Evolutionary conservation across 1,140 invertebrate genomes (phyloP), one percentile per base, ranked within the genome.

Genomic region (Charaxes varanes): DNA sequence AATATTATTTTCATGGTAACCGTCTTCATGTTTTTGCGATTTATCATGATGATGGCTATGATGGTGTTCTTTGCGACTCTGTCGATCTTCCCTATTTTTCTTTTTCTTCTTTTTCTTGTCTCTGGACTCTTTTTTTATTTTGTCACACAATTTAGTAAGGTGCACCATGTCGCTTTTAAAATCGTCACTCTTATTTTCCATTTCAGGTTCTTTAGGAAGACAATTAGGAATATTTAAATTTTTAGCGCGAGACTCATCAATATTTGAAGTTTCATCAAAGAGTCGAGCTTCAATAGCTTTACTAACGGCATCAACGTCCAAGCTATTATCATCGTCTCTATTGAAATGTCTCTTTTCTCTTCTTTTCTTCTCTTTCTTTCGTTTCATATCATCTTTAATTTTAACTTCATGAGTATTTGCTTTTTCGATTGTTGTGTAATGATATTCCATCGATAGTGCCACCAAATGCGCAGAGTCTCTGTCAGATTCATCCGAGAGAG

Each of bases 61-160:
- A 45, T 91, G 88, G 57, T 91, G 88, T 18, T 90, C 87, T 57
- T 88, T 88, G n/a, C 89, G 84, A 49, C 84, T 87, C 34, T 89
- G 88, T 53, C 89, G 87, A 40, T 94, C 92, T 56, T 94, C 93
- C 60, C 91, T 93, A 11, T 88, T 92, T 55, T 90, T 92, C 60
- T 94, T 94, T 31, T 93, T 88, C 58, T 94, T 94, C 72, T 94
- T 94, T 63, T 92, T 93, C 64, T 91, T 93, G 48, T 93, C 91
- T 54, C 90, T 90, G 10, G 85, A 79, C 43, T 92, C 91, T 60
- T 88, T 90, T 46, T 87, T 88, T 6, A 58, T 19, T 56, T 61
- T 79, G 15, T 84, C 80, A 43, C 28, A 49, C 15, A 71, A 62
- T 42, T 87, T 87, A 7, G 80, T 60, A 5, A 65, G 51, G 4